Conservation (phyloP, 1,140 invertebrate species). For the Euwallacea fornicatus region DNA sequence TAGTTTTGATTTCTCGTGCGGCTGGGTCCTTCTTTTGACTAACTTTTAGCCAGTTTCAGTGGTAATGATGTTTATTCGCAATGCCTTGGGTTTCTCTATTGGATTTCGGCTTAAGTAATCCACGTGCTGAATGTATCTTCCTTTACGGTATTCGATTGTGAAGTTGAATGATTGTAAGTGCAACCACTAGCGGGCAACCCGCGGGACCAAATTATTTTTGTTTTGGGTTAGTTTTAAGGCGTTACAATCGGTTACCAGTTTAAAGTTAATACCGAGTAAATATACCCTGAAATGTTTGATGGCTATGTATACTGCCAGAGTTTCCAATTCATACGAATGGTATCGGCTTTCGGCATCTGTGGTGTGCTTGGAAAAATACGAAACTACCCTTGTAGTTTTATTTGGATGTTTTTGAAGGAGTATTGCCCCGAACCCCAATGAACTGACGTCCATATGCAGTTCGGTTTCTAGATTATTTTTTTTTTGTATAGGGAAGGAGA, state of each 20-base stretch:
- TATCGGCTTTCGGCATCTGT: conserved; percentile 42
- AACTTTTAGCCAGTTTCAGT: conserved; percentile 30
- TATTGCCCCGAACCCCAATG: conserved; percentile 48
- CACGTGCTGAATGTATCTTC: conserved; percentile 46
- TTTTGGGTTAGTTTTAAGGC: conserved; percentile 45
- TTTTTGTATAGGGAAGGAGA: too few relatives aligned
- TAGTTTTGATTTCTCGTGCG: conserved; percentile 21
- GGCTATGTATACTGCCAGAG: conserved; percentile 46
- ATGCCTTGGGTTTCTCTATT: background rate
- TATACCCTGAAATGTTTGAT: conserved; percentile 48
- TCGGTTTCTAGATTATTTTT: conserved; percentile 25
- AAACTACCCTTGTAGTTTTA: conserved; percentile 20
- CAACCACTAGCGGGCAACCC: conserved; percentile 50
- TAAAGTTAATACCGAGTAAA: conserved; percentile 30
- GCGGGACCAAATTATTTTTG: conserved; percentile 47
- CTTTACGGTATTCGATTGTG: conserved; percentile 48
- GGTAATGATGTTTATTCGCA: conserved; percentile 12
- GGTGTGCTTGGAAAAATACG: conserved; percentile 36
- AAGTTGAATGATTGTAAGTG: conserved; percentile 48
- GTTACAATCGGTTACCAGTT: background rate
- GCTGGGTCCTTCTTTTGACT: conserved; percentile 26
- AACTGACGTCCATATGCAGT: conserved; percentile 49
- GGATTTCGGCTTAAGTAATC: conserved; percentile 51
- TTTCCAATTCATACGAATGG: conserved; percentile 53
- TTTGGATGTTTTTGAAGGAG: conserved; percentile 44